Conservation (phyloP, 2,888 invertebrate species). For the Heliconius ismenius region DNA sequence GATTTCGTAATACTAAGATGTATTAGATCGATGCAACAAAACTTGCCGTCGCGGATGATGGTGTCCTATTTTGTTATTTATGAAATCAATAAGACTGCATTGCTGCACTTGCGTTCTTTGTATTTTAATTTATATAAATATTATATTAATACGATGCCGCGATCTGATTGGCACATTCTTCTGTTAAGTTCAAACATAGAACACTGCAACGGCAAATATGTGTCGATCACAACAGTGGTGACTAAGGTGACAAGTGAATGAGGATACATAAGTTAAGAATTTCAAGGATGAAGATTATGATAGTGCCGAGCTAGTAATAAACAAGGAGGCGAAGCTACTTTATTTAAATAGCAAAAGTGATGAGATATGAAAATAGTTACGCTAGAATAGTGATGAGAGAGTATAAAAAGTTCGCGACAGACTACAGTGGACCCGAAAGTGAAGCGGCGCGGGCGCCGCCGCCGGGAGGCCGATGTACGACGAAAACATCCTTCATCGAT, state of each 20-base stretch:
- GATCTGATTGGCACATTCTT: slow-evolving; percentile 7
- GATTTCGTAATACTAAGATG: slow-evolving; percentile 70
- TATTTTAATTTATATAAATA: background rate
- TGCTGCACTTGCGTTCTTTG: background rate
- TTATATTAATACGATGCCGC: background rate
- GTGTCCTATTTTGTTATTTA: background rate
- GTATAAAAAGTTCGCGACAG: slow-evolving; percentile 78
- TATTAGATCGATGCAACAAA: slow-evolving; percentile 37
- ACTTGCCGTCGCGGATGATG: slow-evolving; percentile 25
- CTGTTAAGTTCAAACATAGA: background rate
- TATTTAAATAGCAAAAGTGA: slow-evolving; percentile 55
- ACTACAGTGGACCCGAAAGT: slow-evolving; percentile 76
- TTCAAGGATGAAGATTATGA: slow-evolving; percentile 37
- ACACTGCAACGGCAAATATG: slow-evolving; percentile 35
- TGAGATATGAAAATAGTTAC: slow-evolving; percentile 61
- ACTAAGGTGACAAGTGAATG: slow-evolving; percentile 63
- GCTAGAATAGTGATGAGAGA: slow-evolving; percentile 70
- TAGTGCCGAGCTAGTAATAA: slow-evolving; percentile 47
- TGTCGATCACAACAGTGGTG: slow-evolving; percentile 31
- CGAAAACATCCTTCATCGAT: slow-evolving; percentile 34
- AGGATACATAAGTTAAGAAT: slow-evolving; percentile 57
- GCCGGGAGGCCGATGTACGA: slow-evolving; percentile 56
- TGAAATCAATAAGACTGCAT: background rate
- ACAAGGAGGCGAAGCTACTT: slow-evolving; percentile 60
- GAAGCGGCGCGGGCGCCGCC: slow-evolving; percentile 60